A percentile compares a stretch with the other conserved stretches of the same genome.
These are phyloP conservation scores for Nemotelus pantherinus DNA, from an alignment of 2,888 invertebrate species.

Conservation along the genomic window DNA sequence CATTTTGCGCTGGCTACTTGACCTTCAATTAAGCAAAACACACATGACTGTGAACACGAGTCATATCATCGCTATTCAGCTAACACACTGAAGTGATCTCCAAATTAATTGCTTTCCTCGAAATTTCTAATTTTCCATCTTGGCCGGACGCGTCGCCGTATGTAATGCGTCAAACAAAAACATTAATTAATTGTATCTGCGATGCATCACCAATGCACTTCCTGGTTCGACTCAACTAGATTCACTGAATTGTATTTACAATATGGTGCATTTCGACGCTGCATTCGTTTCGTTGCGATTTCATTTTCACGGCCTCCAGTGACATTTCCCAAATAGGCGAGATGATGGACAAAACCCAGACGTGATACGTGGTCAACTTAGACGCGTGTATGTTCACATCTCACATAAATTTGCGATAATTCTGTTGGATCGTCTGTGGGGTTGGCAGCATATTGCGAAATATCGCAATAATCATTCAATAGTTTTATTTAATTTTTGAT, in stretches of 20 bases:
- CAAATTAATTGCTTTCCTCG: conserved; percentile 41
- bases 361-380: not conserved
- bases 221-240: conserved; percentile 34
- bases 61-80: not conserved
- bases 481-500: too few species aligned
- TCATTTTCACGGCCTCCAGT: conserved; percentile 13
- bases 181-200: conserved; percentile 39
- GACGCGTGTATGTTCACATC: conserved; percentile 7
- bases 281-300: not conserved
- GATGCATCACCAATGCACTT: conserved; percentile 39
- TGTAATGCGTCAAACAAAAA: conserved; percentile 27
- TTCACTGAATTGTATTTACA: conserved; percentile 7
- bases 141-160: not conserved
- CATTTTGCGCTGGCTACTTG: conserved; percentile 13
- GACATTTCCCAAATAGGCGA: conserved; percentile 33
- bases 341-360: conserved; percentile 30
- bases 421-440: not conserved
- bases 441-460: not conserved
- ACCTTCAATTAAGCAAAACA: conserved; percentile 7
- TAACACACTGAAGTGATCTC: conserved; percentile 32
- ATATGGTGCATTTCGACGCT: conserved; percentile 15
- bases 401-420: not conserved
- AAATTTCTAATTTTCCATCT: conserved; percentile 36
- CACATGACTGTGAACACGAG: conserved; percentile 12
- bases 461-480: not conserved